These are phyloP conservation scores for Oncorhynchus mykiss DNA, from an alignment of 2,113 vertebrate species.

Conservation along the genomic window DNA sequence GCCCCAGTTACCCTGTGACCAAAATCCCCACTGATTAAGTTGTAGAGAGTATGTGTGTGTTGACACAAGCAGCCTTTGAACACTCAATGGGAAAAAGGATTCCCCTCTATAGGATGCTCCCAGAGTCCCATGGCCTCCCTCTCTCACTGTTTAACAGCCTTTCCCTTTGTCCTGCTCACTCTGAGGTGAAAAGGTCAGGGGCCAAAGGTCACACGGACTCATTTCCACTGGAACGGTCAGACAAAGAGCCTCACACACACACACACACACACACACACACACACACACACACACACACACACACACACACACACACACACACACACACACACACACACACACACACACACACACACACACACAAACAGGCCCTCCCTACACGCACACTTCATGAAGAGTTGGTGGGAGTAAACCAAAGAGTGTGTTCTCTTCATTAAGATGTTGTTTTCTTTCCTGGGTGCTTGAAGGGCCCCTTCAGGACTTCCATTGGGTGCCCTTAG, in stretches of 20 bases:
- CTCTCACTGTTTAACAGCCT: neutral
- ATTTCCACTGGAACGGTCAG: constrained; percentile 2
- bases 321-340: too few species aligned
- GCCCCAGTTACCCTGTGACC: too few species aligned
- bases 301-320: neutral
- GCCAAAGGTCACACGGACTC: constrained; percentile 5
- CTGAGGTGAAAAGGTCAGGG: constrained; percentile 14
- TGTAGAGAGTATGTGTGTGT: neutral
- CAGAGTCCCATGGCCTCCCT: neutral
- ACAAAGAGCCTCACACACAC: neutral
- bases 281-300: neutral
- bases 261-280: neutral
- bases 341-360: neutral
- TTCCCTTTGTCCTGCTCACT: constrained; percentile 2
- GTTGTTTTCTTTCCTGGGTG: constrained; percentile 2
- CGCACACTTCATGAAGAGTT: neutral
- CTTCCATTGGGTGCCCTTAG: neutral
- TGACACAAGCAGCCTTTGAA: neutral
- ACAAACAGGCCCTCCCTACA: neutral
- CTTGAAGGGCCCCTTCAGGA: neutral
- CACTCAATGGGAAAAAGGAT: neutral
- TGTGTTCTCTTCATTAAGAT: too few species aligned
- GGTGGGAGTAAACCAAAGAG: too few species aligned
- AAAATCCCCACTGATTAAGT: too few species aligned
- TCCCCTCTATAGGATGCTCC: neutral